phyloP scores from a whole-genome alignment of 2,113 vertebrate species.

The Microtus pennsylvanicus region DNA sequence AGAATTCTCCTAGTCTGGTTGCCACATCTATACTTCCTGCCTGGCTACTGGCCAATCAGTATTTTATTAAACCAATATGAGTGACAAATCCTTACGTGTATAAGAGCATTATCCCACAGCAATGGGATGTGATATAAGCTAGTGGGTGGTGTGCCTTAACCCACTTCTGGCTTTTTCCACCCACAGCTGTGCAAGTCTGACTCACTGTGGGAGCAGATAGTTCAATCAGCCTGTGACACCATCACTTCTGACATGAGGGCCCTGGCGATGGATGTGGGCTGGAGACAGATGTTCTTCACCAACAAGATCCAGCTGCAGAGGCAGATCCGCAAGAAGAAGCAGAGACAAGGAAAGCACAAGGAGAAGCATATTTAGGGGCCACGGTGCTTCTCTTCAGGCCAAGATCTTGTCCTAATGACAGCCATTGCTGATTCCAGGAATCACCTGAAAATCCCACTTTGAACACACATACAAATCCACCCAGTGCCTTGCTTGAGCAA shows the following conservation, averaged over 20 bases:
- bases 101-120: no score
- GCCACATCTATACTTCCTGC: no score
- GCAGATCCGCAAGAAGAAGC: slow-evolving; percentile 84
- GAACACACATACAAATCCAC: neutral
- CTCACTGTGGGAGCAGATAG: slow-evolving; percentile 86
- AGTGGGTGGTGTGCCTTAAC: neutral
- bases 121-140: no score
- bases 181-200: slow-evolving; percentile 86
- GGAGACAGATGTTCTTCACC: slow-evolving; percentile 87
- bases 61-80: no score
- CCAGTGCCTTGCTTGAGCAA: neutral
- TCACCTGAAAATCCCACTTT: neutral
- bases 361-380: fast-evolving
- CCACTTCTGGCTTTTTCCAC: neutral
- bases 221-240: slow-evolving; percentile 77
- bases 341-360: neutral
- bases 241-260: slow-evolving; percentile 85
- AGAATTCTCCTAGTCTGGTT: no score
- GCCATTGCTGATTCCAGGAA: neutral
- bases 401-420: neutral
- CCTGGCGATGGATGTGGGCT: slow-evolving; percentile 83
- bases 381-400: neutral
- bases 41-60: no score
- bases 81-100: no score
- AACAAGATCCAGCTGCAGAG: slow-evolving; percentile 90